These are phyloP conservation scores for Strigamia maritima DNA, from an alignment of 2,888 invertebrate genomes.

Conservation along the genomic window DNA sequence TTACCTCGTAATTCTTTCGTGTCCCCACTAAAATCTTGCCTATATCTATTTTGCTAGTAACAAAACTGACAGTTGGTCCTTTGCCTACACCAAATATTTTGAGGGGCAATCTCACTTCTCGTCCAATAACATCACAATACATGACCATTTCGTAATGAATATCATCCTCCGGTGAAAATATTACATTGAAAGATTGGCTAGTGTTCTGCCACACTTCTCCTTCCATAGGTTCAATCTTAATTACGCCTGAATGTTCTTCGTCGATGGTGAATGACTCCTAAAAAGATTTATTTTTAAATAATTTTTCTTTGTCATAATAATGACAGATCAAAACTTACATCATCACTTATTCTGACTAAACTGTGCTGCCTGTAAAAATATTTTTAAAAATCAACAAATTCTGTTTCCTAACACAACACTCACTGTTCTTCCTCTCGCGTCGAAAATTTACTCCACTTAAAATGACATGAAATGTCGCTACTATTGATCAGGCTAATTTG, in stretches of 20 bases:
- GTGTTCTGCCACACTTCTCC: constrained; percentile 27
- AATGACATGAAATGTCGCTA: constrained; percentile 6
- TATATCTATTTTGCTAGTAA: not conserved
- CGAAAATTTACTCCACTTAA: not conserved
- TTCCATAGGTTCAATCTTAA: not conserved
- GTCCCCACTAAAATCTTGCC: constrained; percentile 7
- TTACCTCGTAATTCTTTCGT: constrained; percentile 11
- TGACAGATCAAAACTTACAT: not conserved
- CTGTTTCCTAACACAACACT: not conserved
- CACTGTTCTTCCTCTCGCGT: not conserved
- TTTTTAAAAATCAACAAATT: not conserved
- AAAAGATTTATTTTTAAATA: not conserved
- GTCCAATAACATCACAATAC: not conserved
- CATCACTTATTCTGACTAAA: not conserved
- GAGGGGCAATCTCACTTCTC: not conserved
- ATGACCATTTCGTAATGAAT: not conserved
- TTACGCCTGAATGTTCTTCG: not conserved
- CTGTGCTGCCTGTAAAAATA: not conserved
- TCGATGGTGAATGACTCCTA: not conserved
- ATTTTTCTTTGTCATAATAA: not conserved
- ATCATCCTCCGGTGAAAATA: not conserved
- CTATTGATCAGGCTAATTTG: not conserved
- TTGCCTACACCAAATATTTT: constrained; percentile 21
- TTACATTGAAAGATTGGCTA: not conserved
- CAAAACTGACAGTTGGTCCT: not conserved